A percentile compares a stretch with the other conserved stretches of the same genome.
Conservation (phyloP, 1,140 invertebrate species). For the Yoshiicerus persimilis region DNA sequence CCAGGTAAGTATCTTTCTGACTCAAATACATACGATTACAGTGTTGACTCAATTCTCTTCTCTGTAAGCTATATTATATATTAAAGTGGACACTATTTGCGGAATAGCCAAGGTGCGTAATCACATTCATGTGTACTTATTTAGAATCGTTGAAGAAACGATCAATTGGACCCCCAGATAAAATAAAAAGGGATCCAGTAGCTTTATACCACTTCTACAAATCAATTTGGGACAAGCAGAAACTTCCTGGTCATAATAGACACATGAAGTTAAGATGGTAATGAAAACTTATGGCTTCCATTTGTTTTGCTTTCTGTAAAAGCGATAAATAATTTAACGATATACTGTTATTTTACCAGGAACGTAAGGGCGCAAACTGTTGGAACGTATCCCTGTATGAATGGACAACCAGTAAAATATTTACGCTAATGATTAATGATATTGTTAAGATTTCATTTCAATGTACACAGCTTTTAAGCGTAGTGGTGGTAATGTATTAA, state of each 20-base stretch:
- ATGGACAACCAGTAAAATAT: background rate
- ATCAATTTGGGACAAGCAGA: slow-evolving; percentile 39
- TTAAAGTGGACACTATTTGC: too few species aligned
- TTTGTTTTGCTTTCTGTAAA: background rate
- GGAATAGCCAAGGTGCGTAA: background rate
- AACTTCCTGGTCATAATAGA: slow-evolving; percentile 41
- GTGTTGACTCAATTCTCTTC: background rate
- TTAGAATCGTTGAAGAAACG: slow-evolving; percentile 57
- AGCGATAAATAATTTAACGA: background rate
- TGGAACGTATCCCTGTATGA: slow-evolving; percentile 11
- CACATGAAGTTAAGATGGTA: slow-evolving; percentile 46
- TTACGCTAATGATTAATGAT: background rate
- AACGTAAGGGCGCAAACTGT: slow-evolving; percentile 28
- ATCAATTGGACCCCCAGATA: slow-evolving; percentile 56
- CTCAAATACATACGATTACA: background rate
- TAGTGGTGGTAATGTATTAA: too few species aligned
- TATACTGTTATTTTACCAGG: background rate
- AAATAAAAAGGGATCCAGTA: slow-evolving; percentile 51
- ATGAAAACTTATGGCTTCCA: background rate
- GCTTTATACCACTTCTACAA: slow-evolving; percentile 46
- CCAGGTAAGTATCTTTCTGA: background rate
- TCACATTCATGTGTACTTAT: background rate
- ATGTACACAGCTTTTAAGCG: too few species aligned
- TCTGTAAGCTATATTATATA: background rate
- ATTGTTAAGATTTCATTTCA: too few species aligned